Evolutionary conservation across 2,888 invertebrate species (phyloP), one percentile per base, ranked within the genome.

Genomic region (Athripsodes cinereus): DNA sequence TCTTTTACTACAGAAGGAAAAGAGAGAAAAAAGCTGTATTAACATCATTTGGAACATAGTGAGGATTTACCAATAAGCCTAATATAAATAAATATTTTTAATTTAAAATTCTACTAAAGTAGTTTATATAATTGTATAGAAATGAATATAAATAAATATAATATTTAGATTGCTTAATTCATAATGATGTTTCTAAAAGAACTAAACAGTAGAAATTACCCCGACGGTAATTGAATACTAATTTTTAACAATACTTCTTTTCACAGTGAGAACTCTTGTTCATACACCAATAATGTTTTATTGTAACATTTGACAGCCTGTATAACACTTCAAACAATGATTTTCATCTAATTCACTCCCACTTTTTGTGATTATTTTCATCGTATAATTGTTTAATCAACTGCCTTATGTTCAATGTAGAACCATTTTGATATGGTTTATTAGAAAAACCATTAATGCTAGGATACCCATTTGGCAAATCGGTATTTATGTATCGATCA

Each of bases 201-300:
- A 44, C 40, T 8, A 20, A 5, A 44, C 11, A 21, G 18, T 16
- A 22, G 26, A 26, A 26, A 26, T 26, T 26, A 26, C 26, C 26
- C 3, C 26, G 26, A 10, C 26, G 26, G 26, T 26, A 40, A 54
- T 58, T 51, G 54, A 58, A 58, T 58, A 58, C 58, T 58, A 51
- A 49, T 19, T 58, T 58, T 50, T 51, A 51, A 54, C 47, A 58
- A 58, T 58, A 58, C 58, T 58, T 58, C 16, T 54, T 57, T 58
- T 16, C n/a, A 44, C n/a, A 44, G n/a, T 16, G 18, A n/a, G 16
- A 8, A 44, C 13, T 16, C 44, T 8, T 44, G 18, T 16, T 6
- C n/a, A 44, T n/a, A 13, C 26, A 26, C 26, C 10, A 10, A 26
- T 10, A 26, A 26, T 26, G 26, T 26, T 10, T 26, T 26, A 26